phyloP scores from a whole-genome alignment of 2,113 vertebrate genomes.

The Thermophis baileyi region DNA sequence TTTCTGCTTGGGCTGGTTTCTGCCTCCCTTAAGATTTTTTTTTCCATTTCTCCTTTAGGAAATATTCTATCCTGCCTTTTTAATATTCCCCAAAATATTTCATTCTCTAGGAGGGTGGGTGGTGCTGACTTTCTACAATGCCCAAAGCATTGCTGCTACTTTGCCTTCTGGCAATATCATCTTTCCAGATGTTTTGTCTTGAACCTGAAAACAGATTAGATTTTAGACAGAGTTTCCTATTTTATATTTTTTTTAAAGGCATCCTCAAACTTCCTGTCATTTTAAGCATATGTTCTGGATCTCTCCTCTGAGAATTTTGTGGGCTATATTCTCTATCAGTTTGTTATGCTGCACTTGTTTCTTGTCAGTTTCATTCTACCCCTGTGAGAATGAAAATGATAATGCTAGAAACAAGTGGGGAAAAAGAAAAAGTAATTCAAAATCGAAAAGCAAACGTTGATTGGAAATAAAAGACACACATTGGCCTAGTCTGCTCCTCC shows the following conservation, averaged over 20 bases:
- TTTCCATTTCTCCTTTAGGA: too few relatives aligned
- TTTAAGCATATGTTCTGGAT: background rate
- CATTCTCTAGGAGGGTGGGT: too few relatives aligned
- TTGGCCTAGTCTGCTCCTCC: background rate
- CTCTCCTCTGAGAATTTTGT: background rate
- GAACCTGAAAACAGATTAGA: background rate
- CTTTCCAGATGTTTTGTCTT: background rate
- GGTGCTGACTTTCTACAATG: background rate
- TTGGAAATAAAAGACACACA: background rate
- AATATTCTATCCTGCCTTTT: too few relatives aligned
- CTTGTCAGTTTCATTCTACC: background rate
- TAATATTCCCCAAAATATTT: too few relatives aligned
- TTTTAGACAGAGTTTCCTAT: background rate
- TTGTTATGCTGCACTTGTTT: background rate
- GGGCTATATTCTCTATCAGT: background rate
- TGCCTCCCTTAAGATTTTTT: too few relatives aligned
- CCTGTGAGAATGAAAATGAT: background rate
- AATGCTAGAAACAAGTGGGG: background rate
- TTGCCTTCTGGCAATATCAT: background rate
- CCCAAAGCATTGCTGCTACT: background rate
- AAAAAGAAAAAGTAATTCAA: background rate
- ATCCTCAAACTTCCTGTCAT: background rate
- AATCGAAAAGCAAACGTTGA: background rate
- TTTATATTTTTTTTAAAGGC: background rate
- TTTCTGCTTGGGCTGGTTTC: too few relatives aligned